Evolutionary conservation across 2,797 vertebrate genomes (phyloP).

Genomic region (Dromococcyx pavoninus): DNA sequence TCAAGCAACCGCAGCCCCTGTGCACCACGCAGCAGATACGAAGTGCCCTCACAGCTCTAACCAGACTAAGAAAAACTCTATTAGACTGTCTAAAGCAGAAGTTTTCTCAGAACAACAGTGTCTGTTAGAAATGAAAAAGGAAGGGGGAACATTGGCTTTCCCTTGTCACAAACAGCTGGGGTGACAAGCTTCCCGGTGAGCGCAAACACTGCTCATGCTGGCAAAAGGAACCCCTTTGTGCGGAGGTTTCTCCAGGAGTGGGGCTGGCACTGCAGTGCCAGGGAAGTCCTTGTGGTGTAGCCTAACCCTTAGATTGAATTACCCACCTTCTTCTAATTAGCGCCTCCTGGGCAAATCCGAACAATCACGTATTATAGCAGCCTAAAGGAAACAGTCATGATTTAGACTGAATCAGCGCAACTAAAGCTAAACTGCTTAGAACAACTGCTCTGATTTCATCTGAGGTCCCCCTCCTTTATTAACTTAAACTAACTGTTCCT

Average conservation of each 20-base stretch:
- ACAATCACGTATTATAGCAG: background rate
- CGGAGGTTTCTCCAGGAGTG: background rate
- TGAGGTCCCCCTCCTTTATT: background rate
- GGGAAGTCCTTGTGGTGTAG: background rate
- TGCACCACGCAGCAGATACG: accelerated
- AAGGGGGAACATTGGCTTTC: background rate
- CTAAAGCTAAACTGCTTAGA: background rate
- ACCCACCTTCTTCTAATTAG: constrained; percentile 33
- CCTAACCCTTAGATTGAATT: background rate
- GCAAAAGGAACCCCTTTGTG: background rate
- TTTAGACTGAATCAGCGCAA: background rate
- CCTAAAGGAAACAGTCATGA: background rate
- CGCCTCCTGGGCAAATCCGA: constrained; percentile 11
- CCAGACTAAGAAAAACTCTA: accelerated
- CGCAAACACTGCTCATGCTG: accelerated
- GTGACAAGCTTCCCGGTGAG: background rate
- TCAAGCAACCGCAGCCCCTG: background rate
- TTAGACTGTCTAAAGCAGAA: background rate
- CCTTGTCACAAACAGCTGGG: background rate
- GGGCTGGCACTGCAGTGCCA: background rate
- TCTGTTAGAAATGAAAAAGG: background rate
- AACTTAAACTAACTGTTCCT: background rate
- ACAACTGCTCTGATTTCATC: background rate
- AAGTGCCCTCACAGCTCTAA: accelerated
- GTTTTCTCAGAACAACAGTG: background rate